A percentile compares a stretch with the other conserved stretches of the same genome.
Evolutionary conservation across 1,140 invertebrate species (phyloP).

Genomic region (Lethocerus indicus): DNA sequence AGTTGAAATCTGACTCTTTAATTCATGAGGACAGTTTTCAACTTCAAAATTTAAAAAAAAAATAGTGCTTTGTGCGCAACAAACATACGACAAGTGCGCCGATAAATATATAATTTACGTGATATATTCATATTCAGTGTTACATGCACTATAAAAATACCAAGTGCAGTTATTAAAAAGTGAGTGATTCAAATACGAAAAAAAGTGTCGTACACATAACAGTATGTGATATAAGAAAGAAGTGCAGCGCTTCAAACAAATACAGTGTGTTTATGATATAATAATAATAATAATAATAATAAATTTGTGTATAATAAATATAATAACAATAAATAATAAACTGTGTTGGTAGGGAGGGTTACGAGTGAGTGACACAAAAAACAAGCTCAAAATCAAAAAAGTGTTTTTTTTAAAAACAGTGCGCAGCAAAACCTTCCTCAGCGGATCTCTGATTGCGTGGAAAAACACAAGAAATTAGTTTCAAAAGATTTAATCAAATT

Average conservation of each 20-base stretch:
- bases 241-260: conserved; percentile 1
- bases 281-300: conserved; percentile 9
- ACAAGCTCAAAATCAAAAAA: conserved; percentile 12
- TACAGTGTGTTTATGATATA: conserved; percentile 5
- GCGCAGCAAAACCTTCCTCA: conserved; percentile 14
- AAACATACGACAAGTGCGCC: conserved; percentile 6
- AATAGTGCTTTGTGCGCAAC: conserved; percentile 8
- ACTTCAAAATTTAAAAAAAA: too few species aligned
- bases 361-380: conserved; percentile 12
- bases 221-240: conserved; percentile 4
- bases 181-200: conserved; percentile 1
- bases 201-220: conserved; percentile 7
- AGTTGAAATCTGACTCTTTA: too few species aligned
- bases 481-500: conserved; percentile 9
- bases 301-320: conserved; percentile 10
- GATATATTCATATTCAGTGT: conserved; percentile 1
- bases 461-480: conserved; percentile 9
- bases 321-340: conserved; percentile 2
- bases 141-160: conserved; percentile 8
- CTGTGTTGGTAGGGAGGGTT: background rate
- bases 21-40: too few species aligned
- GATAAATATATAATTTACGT: conserved; percentile 2
- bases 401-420: conserved; percentile 16
- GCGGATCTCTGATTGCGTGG: conserved; percentile 2
- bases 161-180: conserved; percentile 5